phyloP scores from a whole-genome alignment of 2,113 vertebrate species.

The Herpetotheres cachinnans region DNA sequence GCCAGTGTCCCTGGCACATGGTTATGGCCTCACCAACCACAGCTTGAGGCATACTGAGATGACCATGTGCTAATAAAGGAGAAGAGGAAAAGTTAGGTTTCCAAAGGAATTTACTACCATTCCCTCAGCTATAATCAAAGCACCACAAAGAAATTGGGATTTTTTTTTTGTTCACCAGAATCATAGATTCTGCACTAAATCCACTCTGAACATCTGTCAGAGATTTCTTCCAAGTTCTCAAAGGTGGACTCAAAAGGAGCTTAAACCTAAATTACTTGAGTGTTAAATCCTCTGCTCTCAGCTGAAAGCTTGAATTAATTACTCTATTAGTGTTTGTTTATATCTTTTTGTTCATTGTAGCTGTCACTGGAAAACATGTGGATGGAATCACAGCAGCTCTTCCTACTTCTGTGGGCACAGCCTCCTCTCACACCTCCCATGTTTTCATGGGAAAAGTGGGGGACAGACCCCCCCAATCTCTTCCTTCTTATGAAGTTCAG shows the following conservation, averaged over 20 bases:
- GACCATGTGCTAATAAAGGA: background rate
- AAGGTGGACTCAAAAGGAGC: background rate
- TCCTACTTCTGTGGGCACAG: background rate
- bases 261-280: background rate
- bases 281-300: background rate
- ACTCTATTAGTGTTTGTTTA: background rate
- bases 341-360: background rate
- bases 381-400: background rate
- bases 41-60: background rate
- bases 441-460: background rate
- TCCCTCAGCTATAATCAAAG: background rate
- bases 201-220: background rate
- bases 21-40: background rate
- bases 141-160: background rate
- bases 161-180: background rate
- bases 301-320: background rate
- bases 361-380: background rate
- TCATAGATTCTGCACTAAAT: background rate
- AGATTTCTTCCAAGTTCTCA: background rate
- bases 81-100: background rate
- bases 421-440: background rate
- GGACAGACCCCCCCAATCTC: too few relatives aligned
- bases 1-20: background rate
- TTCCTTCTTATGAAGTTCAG: background rate
- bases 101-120: background rate